These are phyloP conservation scores for Hylyphantes graminicola DNA, from an alignment of 1,140 invertebrate genomes.

Conservation along the genomic window DNA sequence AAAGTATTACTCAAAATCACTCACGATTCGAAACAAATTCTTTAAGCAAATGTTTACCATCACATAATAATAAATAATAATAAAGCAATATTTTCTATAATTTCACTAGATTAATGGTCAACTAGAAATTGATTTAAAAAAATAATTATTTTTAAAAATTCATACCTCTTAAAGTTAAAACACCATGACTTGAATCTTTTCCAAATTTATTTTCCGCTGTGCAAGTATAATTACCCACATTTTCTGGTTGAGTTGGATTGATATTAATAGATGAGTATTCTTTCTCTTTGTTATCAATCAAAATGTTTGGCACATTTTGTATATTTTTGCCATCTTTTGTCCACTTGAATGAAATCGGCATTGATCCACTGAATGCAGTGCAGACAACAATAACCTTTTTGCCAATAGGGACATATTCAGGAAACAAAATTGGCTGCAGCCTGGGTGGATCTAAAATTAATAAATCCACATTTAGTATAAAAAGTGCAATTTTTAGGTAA, in stretches of 20 bases:
- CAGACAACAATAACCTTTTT: conserved; percentile 28
- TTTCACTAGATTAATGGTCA: too few relatives aligned
- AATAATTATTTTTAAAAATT: neutral
- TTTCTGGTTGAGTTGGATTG: conserved; percentile 2
- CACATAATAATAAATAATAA: too few relatives aligned
- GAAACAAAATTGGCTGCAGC: conserved; percentile 32
- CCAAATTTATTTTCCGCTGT: conserved; percentile 58
- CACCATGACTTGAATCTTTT: conserved; percentile 58
- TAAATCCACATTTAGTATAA: neutral
- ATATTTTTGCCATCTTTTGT: conserved; percentile 23
- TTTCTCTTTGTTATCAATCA: neutral
- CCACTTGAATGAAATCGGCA: conserved; percentile 9
- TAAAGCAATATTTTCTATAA: too few relatives aligned
- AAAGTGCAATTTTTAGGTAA: too few relatives aligned
- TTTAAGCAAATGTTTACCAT: too few relatives aligned
- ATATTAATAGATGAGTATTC: conserved; percentile 32
- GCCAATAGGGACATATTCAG: conserved; percentile 24
- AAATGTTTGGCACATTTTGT: conserved; percentile 7
- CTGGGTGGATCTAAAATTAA: conserved; percentile 14
- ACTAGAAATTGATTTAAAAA: too few relatives aligned
- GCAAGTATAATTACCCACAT: conserved; percentile 48
- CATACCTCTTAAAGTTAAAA: conserved; percentile 59
- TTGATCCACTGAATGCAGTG: neutral
- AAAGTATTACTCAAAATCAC: too few relatives aligned
- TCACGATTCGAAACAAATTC: too few relatives aligned